Percentiles rank a stretch among this genome's conserved stretches.
Evolutionary conservation across 2,888 invertebrate species (phyloP).

Genomic region (Drosophila aldrichi): DNA sequence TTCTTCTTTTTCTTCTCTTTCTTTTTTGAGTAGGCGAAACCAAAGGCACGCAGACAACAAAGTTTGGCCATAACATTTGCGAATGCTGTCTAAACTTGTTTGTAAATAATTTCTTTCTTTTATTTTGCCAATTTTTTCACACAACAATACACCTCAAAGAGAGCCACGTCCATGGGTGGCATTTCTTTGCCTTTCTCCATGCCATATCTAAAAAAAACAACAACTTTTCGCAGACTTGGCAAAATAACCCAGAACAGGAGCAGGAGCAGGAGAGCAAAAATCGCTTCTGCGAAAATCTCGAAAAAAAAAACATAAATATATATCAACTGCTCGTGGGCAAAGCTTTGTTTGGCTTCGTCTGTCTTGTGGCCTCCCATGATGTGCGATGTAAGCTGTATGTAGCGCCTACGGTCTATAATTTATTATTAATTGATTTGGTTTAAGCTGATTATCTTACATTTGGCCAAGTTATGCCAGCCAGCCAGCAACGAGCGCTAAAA

Average conservation of each 20-base stretch:
- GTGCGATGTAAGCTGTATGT: slow-evolving; percentile 28
- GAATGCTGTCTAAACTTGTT: slow-evolving; percentile 75
- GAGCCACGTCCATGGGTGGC: slow-evolving; percentile 22
- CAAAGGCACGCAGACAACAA: slow-evolving; percentile 61
- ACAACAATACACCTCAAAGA: slow-evolving; percentile 78
- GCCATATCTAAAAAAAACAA: slow-evolving; percentile 40
- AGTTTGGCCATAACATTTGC: slow-evolving; percentile 77
- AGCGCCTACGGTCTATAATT: slow-evolving; percentile 61
- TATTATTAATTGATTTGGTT: slow-evolving; percentile 80
- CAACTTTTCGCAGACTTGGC: slow-evolving; percentile 75
- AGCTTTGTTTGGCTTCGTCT: slow-evolving; percentile 8
- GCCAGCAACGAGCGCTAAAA: slow-evolving; percentile 1
- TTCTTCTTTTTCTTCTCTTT: background rate
- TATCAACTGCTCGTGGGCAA: slow-evolving; percentile 41
- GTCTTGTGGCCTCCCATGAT: slow-evolving; percentile 10
- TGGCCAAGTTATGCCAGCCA: slow-evolving; percentile 28
- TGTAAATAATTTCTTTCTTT: slow-evolving; percentile 78
- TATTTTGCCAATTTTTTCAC: slow-evolving; percentile 78
- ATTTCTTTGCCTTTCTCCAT: slow-evolving; percentile 16
- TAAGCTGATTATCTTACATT: slow-evolving; percentile 50
- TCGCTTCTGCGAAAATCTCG: slow-evolving; percentile 38
- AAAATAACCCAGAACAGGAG: slow-evolving; percentile 44
- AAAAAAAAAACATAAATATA: slow-evolving; percentile 13
- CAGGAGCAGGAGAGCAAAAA: slow-evolving; percentile 23
- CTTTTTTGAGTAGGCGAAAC: background rate